Base-by-base conservation (phyloP, 2,888 invertebrate species). In the Cantharis rustica region DNA sequence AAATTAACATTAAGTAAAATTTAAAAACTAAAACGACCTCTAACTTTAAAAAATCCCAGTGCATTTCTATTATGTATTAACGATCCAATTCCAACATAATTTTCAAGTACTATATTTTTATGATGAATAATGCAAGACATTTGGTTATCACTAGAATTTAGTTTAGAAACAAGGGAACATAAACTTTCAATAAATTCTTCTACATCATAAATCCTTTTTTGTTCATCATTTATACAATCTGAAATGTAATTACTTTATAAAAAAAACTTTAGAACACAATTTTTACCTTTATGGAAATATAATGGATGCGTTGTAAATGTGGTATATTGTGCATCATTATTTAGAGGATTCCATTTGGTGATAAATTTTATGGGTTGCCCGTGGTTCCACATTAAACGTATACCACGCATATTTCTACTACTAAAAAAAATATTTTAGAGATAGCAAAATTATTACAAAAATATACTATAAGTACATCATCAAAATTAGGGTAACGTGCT, bases 271-370 rank as follows among this genome's bases (percentile, higher is more conserved):
- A 16, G 15, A 62, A 15, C 9, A 15, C 4, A 10, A 61, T 9
- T 79, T 74, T 79, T 89, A 93, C 93, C 93, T 91, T 93, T 93
- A 84, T 93, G 92, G 90, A 92, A 93, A 84, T 90, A 92, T 61
- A 95, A 90, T 9, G 96, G 96, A 88, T 96, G 96, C 73, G 94
- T 95, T 0, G 94, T 92, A 82, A 94, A 93, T 0, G 95, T 96
- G 31, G 92, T 87, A 89, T 93, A 94, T 0, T 96, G 96, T 79
- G 96, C 93, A 76, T 94, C 92, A 77, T 92, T 92, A 80, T 93
- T 92, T 89, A 95, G 95, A 0, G 96, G 96, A 87, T 96, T 96
- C 96, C 96, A 96, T 76, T 93, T 92, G n/a, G 92, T 92, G 81
- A 91, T 90, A 82, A 94, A 85, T 47, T 93, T 89, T 63, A 95